phyloP scores from a whole-genome alignment of 2,113 vertebrate species.

The Hypocryptadius cinnamomeus region DNA sequence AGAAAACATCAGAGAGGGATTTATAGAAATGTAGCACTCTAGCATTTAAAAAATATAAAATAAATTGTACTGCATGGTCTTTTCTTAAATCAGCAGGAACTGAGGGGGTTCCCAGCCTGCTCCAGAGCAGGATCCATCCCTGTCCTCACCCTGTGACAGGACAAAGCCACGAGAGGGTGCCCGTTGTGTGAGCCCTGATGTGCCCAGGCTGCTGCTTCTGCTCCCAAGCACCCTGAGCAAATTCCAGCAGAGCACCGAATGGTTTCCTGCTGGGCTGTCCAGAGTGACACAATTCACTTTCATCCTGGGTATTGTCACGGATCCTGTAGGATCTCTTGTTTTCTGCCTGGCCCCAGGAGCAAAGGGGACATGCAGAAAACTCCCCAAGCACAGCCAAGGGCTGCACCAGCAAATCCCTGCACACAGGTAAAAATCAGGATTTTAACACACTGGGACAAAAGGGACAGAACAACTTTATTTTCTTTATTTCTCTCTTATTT shows the following conservation, averaged over 20 bases:
- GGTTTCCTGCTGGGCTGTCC: neutral
- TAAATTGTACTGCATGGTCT: no score
- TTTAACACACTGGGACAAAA: neutral
- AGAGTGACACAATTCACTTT: neutral
- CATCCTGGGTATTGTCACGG: fast-evolving
- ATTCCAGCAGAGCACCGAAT: neutral
- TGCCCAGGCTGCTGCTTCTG: neutral
- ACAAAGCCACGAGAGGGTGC: slow-evolving; percentile 1
- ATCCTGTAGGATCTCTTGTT: neutral
- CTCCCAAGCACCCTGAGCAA: neutral
- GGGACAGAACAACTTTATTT: neutral
- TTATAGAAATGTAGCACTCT: neutral
- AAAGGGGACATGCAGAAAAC: neutral
- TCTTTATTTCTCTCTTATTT: neutral
- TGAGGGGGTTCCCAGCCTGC: neutral
- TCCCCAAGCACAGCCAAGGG: neutral
- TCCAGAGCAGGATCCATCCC: neutral
- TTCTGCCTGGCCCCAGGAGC: neutral
- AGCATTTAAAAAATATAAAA: neutral
- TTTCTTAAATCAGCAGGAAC: neutral
- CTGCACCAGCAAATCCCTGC: neutral
- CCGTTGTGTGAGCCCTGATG: neutral
- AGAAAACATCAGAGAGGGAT: neutral
- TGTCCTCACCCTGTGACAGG: neutral
- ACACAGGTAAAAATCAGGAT: neutral